Evolutionary conservation across 2,888 invertebrate species (phyloP), one percentile per base, ranked within the genome.

Genomic region (Philopedon plagiatum): DNA sequence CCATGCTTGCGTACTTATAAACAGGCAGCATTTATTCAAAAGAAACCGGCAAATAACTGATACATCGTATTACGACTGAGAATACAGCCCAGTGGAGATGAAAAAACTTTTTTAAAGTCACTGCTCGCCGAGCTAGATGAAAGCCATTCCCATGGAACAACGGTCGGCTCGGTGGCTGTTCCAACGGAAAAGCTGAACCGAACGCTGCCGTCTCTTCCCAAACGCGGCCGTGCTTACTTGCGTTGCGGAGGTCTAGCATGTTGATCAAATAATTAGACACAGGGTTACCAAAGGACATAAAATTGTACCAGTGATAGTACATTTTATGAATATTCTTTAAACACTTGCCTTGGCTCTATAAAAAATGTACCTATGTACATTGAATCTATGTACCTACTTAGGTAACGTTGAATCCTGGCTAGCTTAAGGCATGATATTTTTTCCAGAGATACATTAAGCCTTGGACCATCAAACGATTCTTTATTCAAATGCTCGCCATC

Each of bases 31-130:
- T 71, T 67, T 65, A 60, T 56, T 56, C 67, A 73, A 81, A 80
- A 80, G 80, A 81, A 80, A 80, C 80, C 82, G 81, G 83, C 82
- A 81, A 83, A 83, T 84, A 83, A 83, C 83, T 82, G 83, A 83
- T 83, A 83, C 80, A 83, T 83, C 83, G 83, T 84, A 84, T 83
- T 84, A 84, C 84, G 83, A 81, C 67, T 80, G 80, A 80, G 81
- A 78, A 82, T 82, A 82, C 79, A 79, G 79, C 78, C 76, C 76
- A 71, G 71, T 77, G 76, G 76, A 79, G 83, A 84, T 83, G 83
- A 83, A 83, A 83, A 83, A 82, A 39, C 81, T 83, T 83, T 83
- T 83, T 84, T 82, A 80, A 82, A 81, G 83, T 83, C 83, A 80
- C 78, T 79, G 79, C 79, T 76, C 62, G 57, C 26, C 78, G 75